Conservation (phyloP, 2,888 invertebrate genomes). For the Xestobium rufovillosum region DNA sequence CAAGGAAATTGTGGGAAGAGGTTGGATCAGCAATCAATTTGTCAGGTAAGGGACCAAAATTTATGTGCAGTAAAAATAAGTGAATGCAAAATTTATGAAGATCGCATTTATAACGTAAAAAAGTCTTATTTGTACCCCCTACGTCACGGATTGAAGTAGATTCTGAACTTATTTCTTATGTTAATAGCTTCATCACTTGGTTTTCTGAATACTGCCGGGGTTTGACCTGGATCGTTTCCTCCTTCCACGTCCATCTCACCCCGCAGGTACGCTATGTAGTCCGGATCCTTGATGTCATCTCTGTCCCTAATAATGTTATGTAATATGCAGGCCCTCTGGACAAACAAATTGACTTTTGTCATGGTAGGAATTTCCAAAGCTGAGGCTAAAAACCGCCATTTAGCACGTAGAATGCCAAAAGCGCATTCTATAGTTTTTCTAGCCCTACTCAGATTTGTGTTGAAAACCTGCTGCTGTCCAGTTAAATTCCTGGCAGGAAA, state of each 20-base stretch:
- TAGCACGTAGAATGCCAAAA: constrained; percentile 17
- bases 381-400: constrained; percentile 17
- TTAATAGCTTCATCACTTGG: background rate
- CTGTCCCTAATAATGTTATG: constrained; percentile 5
- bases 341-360: background rate
- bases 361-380: constrained; percentile 11
- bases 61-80: too few species aligned
- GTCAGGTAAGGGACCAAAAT: too few species aligned
- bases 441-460: background rate
- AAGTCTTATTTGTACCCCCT: too few species aligned
- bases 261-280: constrained; percentile 1
- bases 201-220: background rate
- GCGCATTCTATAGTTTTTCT: constrained; percentile 12
- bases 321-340: constrained; percentile 5
- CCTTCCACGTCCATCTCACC: background rate
- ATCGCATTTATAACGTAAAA: too few species aligned
- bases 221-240: background rate
- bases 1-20: too few species aligned
- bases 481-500: constrained; percentile 6
- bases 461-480: background rate
- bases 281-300: background rate
- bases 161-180: constrained; percentile 1
- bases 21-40: too few species aligned
- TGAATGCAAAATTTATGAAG: too few species aligned
- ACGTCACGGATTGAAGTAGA: background rate